These are phyloP conservation scores for Drosophila bocki DNA, from an alignment of 1,140 invertebrate genomes.

Conservation along the genomic window DNA sequence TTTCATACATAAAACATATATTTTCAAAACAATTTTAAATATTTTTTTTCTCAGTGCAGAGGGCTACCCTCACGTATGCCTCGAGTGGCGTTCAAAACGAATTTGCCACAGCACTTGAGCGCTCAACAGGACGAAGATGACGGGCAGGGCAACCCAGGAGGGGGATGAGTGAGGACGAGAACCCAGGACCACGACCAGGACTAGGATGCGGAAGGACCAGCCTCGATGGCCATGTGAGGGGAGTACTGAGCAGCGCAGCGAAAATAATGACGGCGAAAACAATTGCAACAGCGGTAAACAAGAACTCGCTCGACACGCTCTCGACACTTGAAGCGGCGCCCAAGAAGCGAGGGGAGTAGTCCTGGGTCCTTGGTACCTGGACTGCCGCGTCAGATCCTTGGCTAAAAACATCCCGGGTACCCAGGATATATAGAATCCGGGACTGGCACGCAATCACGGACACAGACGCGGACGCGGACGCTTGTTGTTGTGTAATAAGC, in stretches of 20 bases:
- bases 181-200: conserved; percentile 19
- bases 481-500: conserved; percentile 76
- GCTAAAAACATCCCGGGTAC: conserved; percentile 25
- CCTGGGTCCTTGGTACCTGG: conserved; percentile 15
- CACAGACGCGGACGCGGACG: conserved; percentile 10
- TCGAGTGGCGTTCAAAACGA: conserved; percentile 80
- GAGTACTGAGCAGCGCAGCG: conserved; percentile 36
- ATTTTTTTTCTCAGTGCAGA: conserved; percentile 10
- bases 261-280: conserved; percentile 81
- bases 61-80: conserved; percentile 44
- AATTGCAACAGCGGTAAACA: conserved; percentile 81
- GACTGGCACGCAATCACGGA: conserved; percentile 73
- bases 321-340: conserved; percentile 60
- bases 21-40: background rate
- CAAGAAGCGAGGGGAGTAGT: conserved; percentile 21
- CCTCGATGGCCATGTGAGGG: conserved; percentile 15
- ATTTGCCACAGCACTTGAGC: conserved; percentile 83
- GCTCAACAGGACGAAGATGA: conserved; percentile 66
- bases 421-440: conserved; percentile 11
- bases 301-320: conserved; percentile 79
- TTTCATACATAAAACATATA: rapidly evolving
- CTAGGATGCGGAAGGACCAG: conserved; percentile 15
- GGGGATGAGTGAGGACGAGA: conserved; percentile 23
- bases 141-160: conserved; percentile 35
- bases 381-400: conserved; percentile 23